Percentiles rank a stretch among this genome's conserved stretches.
Conservation (phyloP, 2,797 vertebrate species). For the Podarcis siculus region DNA sequence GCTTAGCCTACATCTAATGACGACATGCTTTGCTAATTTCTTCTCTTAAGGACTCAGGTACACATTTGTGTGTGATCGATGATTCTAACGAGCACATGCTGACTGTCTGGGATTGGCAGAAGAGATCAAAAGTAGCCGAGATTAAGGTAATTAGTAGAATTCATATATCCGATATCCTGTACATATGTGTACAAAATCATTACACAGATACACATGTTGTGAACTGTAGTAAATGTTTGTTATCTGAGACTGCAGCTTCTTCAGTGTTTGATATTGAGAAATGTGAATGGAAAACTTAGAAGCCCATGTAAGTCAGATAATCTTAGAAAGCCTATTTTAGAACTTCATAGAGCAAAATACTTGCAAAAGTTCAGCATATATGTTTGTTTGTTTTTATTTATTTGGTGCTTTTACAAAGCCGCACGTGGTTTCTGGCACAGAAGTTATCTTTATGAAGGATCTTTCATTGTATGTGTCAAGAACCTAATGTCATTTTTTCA, state of each 20-base stretch:
- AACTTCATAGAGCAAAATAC: neutral
- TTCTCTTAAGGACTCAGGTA: slow-evolving; percentile 88
- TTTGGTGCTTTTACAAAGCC: too few species aligned
- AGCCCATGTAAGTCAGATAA: neutral
- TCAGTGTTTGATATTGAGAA: neutral
- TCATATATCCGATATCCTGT: neutral
- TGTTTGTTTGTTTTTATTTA: too few species aligned
- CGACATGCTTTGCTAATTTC: slow-evolving; percentile 20
- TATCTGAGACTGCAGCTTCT: neutral
- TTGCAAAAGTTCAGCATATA: neutral
- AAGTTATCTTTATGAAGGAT: neutral
- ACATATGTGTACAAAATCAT: neutral
- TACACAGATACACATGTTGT: neutral
- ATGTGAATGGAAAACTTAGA: neutral
- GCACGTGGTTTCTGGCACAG: neutral
- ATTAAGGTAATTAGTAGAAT: slow-evolving; percentile 87
- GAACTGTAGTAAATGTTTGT: neutral
- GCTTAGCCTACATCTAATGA: neutral
- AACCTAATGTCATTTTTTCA: neutral
- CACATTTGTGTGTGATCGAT: slow-evolving; percentile 94
- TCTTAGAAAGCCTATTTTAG: neutral
- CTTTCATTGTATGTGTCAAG: neutral
- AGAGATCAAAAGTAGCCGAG: slow-evolving; percentile 93
- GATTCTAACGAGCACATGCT: slow-evolving; percentile 99
- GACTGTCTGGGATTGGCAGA: slow-evolving; percentile 98